Base-by-base conservation (phyloP, 1,140 invertebrate genomes). In the Subanguina moxae region DNA sequence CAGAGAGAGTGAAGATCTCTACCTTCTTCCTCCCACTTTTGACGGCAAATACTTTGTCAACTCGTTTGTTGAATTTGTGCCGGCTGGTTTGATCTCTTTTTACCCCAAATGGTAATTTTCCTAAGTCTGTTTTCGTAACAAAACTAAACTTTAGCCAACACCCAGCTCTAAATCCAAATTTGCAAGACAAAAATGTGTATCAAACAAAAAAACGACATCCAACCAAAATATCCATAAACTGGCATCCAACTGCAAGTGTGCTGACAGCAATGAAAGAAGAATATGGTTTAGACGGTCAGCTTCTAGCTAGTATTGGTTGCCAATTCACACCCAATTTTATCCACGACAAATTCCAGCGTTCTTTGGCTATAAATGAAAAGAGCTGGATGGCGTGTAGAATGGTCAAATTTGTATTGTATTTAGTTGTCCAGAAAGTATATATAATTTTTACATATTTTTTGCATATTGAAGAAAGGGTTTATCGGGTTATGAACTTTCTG, bases 311-410 rank as follows among this genome's bases (percentile, higher is more conserved):
- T 17, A 65, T 66, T 19, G 27, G 64, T 28, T 46, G 42, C 27
- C 68, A 70, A 66, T 67, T 70, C 28, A 25, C 11, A 27, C 17
- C 28, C 59, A 17, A 70, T 58, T 70, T 69, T 52, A 43, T 70
- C 17, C 68, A 70, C 11, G 30, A 70, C 30, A 70, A 70, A 46
- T 70, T 70, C 32, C 68, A 70, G 30, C 11, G 42, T 19, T 56
- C 68, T 17, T n/a, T 70, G 7, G 23, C 19, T 19, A 59, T 25
- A 1, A 48, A 38, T 27, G 43, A 32, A 13, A 65, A 15, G 5
- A 65, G 25, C 19, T 23, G 25, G 43, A 30, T 27, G 48, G 13
- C 43, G 56, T 56, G n/a, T n/a, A 32, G 45, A 70, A 58, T 68
- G 68, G 25, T 46, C 48, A 65, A 23, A 56, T 23, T 56, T 28